Evolutionary conservation across 2,888 invertebrate genomes (phyloP).

Genomic region (Mythimna lalbum): DNA sequence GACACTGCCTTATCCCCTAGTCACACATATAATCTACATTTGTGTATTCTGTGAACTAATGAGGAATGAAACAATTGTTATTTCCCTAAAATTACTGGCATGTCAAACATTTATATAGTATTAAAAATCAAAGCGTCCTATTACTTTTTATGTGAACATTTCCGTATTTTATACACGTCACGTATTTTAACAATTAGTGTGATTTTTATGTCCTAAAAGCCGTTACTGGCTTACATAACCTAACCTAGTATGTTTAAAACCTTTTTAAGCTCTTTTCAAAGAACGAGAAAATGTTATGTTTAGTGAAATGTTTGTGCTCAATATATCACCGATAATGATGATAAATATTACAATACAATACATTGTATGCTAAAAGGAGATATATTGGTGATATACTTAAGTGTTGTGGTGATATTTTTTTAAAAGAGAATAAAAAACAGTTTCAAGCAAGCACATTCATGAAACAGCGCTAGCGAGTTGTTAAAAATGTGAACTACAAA

Average conservation of each 20-base stretch:
- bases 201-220: neutral
- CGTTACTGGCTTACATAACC: neutral
- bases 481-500: no score
- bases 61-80: neutral
- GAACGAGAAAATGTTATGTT: neutral
- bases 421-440: no score
- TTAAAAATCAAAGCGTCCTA: slow-evolving; percentile 3
- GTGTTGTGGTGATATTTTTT: no score
- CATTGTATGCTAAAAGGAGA: no score
- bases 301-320: neutral
- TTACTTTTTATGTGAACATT: neutral
- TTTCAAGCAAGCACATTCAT: no score
- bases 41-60: slow-evolving; percentile 3
- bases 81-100: slow-evolving; percentile 4
- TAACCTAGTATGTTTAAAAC: neutral
- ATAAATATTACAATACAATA: no score
- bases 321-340: no score
- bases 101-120: neutral
- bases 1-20: no score
- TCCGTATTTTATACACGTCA: neutral
- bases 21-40: neutral
- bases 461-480: no score
- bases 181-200: neutral
- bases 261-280: neutral
- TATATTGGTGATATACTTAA: no score